Evolutionary conservation across 1,140 invertebrate genomes (phyloP).

Genomic region (Paracyclopina nana): DNA sequence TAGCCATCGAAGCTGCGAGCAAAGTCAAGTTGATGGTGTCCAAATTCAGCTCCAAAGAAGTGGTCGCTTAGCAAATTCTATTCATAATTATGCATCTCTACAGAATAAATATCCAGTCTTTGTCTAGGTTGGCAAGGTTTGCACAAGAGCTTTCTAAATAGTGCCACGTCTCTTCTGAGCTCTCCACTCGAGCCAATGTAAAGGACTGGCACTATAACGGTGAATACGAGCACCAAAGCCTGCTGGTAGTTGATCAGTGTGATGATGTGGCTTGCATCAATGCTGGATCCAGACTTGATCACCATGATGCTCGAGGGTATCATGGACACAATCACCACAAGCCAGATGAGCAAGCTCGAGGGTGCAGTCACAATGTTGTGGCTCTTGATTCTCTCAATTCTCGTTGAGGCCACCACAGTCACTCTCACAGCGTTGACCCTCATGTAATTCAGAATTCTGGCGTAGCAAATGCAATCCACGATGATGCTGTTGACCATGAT

Average conservation of each 20-base stretch:
- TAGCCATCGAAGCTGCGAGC: no score
- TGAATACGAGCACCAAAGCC: background rate
- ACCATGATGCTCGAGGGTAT: background rate
- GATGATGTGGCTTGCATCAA: background rate
- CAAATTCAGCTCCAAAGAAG: no score
- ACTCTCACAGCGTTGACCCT: background rate
- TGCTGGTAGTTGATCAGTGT: background rate
- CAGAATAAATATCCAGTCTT: no score
- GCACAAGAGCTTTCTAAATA: background rate
- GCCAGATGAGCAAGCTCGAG: background rate
- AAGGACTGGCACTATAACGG: background rate
- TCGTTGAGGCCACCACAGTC: background rate
- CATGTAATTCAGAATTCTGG: background rate
- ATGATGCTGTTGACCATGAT: background rate
- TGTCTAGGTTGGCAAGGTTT: no score
- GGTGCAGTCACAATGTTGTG: background rate
- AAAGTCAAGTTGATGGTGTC: no score
- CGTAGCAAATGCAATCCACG: background rate
- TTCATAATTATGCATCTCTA: no score
- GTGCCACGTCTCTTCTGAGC: background rate
- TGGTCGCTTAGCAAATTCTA: no score
- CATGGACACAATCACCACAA: background rate
- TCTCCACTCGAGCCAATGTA: background rate
- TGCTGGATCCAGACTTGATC: background rate
- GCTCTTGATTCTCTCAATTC: background rate